Conservation (phyloP, 2,797 vertebrate genomes). For the Orestias chungarensis region DNA sequence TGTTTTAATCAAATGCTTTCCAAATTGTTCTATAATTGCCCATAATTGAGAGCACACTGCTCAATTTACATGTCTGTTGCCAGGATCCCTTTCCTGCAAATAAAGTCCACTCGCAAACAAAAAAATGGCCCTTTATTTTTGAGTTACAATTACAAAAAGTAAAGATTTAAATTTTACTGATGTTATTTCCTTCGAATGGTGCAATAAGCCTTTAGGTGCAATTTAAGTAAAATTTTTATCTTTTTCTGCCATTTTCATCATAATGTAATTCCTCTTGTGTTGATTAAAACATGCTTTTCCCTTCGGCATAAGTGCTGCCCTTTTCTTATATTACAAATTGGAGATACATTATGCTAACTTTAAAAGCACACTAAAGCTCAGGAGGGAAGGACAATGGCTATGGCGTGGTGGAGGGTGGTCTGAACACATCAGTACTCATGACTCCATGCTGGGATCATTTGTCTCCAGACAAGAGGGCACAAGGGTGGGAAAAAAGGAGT, state of each 20-base stretch:
- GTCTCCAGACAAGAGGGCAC: slow-evolving; percentile 82
- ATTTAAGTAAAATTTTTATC: slow-evolving; percentile 22
- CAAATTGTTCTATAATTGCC: slow-evolving; percentile 79
- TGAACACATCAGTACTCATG: slow-evolving; percentile 77
- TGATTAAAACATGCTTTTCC: slow-evolving; percentile 58
- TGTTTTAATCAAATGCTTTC: slow-evolving; percentile 71
- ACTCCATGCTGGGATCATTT: slow-evolving; percentile 82
- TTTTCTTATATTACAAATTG: slow-evolving; percentile 67
- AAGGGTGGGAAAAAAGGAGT: slow-evolving; percentile 77
- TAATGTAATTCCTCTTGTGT: slow-evolving; percentile 24
- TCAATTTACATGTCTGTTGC: slow-evolving; percentile 68
- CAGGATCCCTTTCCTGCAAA: slow-evolving; percentile 60
- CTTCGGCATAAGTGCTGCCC: slow-evolving; percentile 46
- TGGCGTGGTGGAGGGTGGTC: slow-evolving; percentile 80
- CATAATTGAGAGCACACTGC: slow-evolving; percentile 73
- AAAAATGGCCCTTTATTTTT: slow-evolving; percentile 13
- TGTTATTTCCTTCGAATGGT: background rate
- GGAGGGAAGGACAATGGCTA: slow-evolving; percentile 66
- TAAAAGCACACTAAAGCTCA: slow-evolving; percentile 77
- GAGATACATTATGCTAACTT: slow-evolving; percentile 67
- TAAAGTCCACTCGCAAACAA: slow-evolving; percentile 54
- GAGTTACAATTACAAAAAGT: background rate
- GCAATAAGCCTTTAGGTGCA: no score
- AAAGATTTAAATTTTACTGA: slow-evolving; percentile 6
- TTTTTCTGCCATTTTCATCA: background rate